Conservation (phyloP, 2,113 vertebrate species). For the Pollimyrus isidori region DNA sequence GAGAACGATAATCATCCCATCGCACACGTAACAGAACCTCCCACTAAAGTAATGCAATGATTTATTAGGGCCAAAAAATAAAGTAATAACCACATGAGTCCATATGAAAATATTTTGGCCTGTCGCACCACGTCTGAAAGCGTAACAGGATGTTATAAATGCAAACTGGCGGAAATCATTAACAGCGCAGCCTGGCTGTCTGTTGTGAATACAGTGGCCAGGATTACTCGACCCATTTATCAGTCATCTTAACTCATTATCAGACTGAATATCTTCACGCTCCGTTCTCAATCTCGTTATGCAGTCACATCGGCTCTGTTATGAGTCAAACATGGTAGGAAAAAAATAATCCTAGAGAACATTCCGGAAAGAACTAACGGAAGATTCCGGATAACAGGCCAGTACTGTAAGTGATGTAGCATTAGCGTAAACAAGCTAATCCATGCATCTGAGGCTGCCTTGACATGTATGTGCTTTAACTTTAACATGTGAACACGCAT, state of each 20-base stretch:
- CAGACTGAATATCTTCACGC: constrained; percentile 44
- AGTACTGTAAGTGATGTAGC: too few species aligned
- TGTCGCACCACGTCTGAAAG: neutral
- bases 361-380: neutral
- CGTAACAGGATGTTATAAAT: neutral
- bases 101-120: neutral
- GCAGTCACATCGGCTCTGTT: neutral
- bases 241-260: constrained; percentile 42
- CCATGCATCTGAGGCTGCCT: neutral
- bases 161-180: neutral
- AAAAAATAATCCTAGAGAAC: neutral
- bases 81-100: neutral
- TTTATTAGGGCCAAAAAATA: neutral
- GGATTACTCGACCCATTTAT: constrained; percentile 8
- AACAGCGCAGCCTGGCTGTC: constrained; percentile 1
- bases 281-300: constrained; percentile 45
- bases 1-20: neutral
- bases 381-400: neutral
- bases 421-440: neutral
- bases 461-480: neutral
- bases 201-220: constrained; percentile 8
- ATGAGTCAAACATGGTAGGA: neutral
- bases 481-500: neutral
- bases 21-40: neutral
- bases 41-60: neutral